These are phyloP conservation scores for Graphium colonna DNA, from an alignment of 2,888 invertebrate species.

Conservation along the genomic window DNA sequence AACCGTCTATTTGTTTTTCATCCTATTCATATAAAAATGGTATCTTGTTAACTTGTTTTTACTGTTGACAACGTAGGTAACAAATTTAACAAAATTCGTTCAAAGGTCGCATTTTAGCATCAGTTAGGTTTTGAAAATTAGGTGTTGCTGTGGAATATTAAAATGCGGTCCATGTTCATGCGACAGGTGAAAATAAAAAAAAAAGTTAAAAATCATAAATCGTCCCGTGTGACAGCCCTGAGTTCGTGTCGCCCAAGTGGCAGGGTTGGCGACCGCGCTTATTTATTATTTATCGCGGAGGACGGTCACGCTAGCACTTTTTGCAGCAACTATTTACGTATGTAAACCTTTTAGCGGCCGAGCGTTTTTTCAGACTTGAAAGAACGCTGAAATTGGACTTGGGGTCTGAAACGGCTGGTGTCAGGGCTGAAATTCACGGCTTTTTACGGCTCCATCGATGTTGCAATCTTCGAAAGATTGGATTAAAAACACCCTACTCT, in stretches of 20 bases:
- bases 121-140: too few species aligned
- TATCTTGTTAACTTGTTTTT: too few species aligned
- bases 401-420: too few species aligned
- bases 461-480: too few species aligned
- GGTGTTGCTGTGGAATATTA: not conserved
- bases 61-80: too few species aligned
- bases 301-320: constrained; percentile 29
- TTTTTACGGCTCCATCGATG: too few species aligned
- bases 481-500: too few species aligned
- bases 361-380: not conserved
- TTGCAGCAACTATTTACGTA: constrained; percentile 23
- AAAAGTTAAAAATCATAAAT: not conserved
- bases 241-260: constrained; percentile 7
- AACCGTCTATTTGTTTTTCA: too few species aligned
- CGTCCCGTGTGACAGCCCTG: constrained; percentile 7
- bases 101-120: too few species aligned
- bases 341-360: constrained; percentile 12
- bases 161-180: not conserved
- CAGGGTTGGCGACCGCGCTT: constrained; percentile 26
- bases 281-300: constrained; percentile 36
- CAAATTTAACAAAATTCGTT: too few species aligned
- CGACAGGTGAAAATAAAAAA: not conserved
- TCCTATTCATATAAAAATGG: too few species aligned
- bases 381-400: not conserved
- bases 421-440: too few species aligned